Percentiles rank a stretch among this genome's conserved stretches.
Conservation (phyloP, 2,797 vertebrate species). For the Rhynchotus rufescens region DNA sequence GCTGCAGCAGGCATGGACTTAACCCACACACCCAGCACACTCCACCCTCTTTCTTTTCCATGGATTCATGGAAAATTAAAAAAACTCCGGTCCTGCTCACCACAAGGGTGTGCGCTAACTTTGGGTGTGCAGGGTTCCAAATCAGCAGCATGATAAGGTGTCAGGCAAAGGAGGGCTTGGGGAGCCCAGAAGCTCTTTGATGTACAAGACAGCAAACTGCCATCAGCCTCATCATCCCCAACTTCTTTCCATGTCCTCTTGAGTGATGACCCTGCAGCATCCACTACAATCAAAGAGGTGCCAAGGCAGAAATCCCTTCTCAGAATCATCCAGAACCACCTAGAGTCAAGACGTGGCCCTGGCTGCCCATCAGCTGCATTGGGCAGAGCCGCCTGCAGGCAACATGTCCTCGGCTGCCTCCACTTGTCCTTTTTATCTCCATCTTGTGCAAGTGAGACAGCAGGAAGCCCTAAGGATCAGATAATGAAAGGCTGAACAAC, state of each 20-base stretch:
- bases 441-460: neutral
- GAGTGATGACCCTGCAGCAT: neutral
- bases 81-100: neutral
- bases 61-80: neutral
- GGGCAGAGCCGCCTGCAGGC: neutral
- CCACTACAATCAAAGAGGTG: neutral
- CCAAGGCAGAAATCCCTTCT: rapidly evolving
- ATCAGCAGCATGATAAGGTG: too few relatives aligned
- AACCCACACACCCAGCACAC: too few relatives aligned
- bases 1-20: too few relatives aligned
- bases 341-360: neutral
- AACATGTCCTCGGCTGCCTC: neutral
- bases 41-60: too few relatives aligned
- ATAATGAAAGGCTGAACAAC: neutral
- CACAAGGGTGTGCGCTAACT: neutral
- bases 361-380: neutral
- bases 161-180: neutral
- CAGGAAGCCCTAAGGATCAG: neutral
- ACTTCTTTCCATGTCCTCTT: neutral
- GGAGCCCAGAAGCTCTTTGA: neutral
- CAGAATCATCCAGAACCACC: neutral
- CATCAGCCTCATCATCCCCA: rapidly evolving
- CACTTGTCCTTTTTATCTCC: neutral
- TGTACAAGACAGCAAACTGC: neutral
- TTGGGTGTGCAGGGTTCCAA: too few relatives aligned